These are phyloP conservation scores for Pangasius krempfi DNA, from an alignment of 2,797 vertebrate genomes.

Conservation along the genomic window DNA sequence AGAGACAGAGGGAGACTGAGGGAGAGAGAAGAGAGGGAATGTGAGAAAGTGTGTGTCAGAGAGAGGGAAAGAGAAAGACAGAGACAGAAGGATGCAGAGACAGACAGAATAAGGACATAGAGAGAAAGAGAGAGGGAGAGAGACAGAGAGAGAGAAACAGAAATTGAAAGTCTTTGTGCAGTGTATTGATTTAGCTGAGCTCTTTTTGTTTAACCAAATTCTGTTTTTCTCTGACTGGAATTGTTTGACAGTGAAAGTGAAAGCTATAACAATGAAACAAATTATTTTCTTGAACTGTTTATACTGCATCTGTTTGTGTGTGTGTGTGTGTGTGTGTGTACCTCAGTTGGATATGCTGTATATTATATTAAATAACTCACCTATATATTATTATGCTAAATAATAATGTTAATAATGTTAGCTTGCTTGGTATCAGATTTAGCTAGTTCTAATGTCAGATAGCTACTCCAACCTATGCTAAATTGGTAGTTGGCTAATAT, in stretches of 20 bases:
- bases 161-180: constrained; percentile 2
- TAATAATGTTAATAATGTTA: background rate
- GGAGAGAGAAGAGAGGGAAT: background rate
- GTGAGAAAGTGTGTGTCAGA: background rate
- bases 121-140: background rate
- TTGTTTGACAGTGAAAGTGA: constrained; percentile 1
- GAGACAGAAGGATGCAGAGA: background rate
- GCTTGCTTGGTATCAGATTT: background rate
- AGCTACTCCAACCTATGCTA: background rate
- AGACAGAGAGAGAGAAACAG: background rate
- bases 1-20: background rate
- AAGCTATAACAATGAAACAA: background rate
- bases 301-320: background rate
- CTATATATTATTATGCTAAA: background rate
- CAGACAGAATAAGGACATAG: background rate
- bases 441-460: background rate
- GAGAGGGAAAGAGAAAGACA: background rate
- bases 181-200: background rate
- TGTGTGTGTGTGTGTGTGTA: background rate
- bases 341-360: no score
- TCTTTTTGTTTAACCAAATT: constrained; percentile 6
- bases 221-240: background rate
- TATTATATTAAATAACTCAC: no score
- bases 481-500: background rate
- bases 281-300: background rate